phyloP scores from a whole-genome alignment of 2,113 vertebrate species.

The Oxyruncus cristatus region DNA sequence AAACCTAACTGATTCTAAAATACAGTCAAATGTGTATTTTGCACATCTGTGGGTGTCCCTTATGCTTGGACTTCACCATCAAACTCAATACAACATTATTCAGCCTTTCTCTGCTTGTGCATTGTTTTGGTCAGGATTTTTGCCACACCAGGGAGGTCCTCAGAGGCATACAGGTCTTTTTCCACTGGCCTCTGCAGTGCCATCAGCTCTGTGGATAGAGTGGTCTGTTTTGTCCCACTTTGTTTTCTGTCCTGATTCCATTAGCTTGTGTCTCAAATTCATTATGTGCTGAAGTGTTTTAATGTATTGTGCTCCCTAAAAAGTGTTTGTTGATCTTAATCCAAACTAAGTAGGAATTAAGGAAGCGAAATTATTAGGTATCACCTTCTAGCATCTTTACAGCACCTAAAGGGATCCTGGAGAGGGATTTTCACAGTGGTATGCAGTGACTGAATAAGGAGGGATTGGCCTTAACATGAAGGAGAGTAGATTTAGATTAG shows the following conservation, averaged over 20 bases:
- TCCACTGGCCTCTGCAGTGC: background rate
- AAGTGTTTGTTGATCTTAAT: background rate
- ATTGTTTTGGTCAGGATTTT: background rate
- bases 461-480: background rate
- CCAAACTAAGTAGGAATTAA: background rate
- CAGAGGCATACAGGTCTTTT: background rate
- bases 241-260: background rate
- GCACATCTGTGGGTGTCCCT: rapidly evolving
- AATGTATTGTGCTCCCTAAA: background rate
- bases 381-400: background rate
- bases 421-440: background rate
- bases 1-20: background rate
- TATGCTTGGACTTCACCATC: background rate
- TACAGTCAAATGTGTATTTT: rapidly evolving
- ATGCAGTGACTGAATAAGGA: background rate
- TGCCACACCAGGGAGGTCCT: background rate
- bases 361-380: background rate
- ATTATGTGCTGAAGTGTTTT: background rate
- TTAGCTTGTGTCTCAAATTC: background rate
- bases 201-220: background rate
- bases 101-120: background rate
- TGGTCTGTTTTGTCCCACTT: background rate
- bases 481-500: background rate
- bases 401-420: background rate
- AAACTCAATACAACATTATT: background rate